Conservation (phyloP, 1,140 invertebrate species). For the Propsilocerus akamusi region DNA sequence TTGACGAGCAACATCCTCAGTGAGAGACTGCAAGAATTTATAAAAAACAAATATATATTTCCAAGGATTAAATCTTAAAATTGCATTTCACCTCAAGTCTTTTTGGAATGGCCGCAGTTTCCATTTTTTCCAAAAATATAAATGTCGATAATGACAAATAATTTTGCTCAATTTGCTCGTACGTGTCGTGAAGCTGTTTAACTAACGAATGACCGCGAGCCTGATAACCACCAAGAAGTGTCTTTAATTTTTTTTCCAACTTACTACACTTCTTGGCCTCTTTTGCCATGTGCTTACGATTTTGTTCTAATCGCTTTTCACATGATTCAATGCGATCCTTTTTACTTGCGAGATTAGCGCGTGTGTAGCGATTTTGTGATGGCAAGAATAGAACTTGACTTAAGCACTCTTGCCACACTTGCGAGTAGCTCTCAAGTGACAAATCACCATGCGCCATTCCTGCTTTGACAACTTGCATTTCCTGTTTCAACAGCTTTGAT, state of each 20-base stretch:
- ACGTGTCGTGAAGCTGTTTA: conserved; percentile 75
- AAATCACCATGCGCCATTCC: conserved; percentile 93
- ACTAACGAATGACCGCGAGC: conserved; percentile 64
- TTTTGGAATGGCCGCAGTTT: conserved; percentile 76
- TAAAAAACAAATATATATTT: conserved; percentile 2
- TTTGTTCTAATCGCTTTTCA: conserved; percentile 83
- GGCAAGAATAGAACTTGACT: conserved; percentile 75
- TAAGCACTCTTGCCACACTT: conserved; percentile 96
- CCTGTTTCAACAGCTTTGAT: conserved; percentile 45
- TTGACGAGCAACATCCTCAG: conserved; percentile 84
- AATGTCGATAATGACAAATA: conserved; percentile 84
- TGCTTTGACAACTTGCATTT: conserved; percentile 78
- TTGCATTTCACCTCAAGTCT: conserved; percentile 49
- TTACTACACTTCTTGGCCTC: conserved; percentile 93
- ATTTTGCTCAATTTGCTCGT: conserved; percentile 79
- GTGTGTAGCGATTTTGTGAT: conserved; percentile 75
- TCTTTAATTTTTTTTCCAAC: conserved; percentile 93
- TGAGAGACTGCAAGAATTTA: conserved; percentile 44
- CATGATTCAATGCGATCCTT: conserved; percentile 88
- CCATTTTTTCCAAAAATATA: conserved; percentile 74
- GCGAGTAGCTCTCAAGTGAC: conserved; percentile 73
- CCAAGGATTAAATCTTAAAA: conserved; percentile 2
- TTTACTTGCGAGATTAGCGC: conserved; percentile 86
- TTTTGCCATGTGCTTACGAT: conserved; percentile 82
- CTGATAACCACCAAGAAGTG: conserved; percentile 83